These are phyloP conservation scores for Diplosoma virens DNA, from an alignment of 23 tunicate genomes.

Conservation along the genomic window DNA sequence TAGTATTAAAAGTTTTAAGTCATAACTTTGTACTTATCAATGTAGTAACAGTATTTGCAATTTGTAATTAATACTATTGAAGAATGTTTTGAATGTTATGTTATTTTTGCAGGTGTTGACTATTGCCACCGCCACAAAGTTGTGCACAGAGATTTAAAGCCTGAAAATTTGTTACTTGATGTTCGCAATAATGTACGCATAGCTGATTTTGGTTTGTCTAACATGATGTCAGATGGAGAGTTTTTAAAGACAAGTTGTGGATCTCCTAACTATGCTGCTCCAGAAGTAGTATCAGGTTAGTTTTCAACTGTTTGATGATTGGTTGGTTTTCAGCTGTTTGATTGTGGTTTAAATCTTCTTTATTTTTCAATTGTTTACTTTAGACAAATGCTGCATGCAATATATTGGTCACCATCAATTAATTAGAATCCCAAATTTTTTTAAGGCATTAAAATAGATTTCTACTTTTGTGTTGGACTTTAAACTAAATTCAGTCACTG, in stretches of 20 bases:
- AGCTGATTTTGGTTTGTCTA: slow-evolving; percentile 99
- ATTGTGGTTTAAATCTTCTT: background rate
- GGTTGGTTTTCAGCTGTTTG: background rate
- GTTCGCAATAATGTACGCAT: slow-evolving; percentile 87
- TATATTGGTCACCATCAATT: too few species aligned
- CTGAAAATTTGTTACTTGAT: slow-evolving; percentile 94
- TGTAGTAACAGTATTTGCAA: too few species aligned
- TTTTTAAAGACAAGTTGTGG: slow-evolving; percentile 99
- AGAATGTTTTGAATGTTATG: too few species aligned
- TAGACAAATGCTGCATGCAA: too few species aligned
- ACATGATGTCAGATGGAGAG: slow-evolving; percentile 99
- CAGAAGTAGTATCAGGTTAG: slow-evolving; percentile 97
- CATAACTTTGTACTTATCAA: too few species aligned
- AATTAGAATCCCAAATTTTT: too few species aligned
- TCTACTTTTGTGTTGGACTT: too few species aligned
- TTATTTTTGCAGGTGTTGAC: slow-evolving; percentile 78
- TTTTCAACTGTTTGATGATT: background rate
- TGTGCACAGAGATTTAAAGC: slow-evolving; percentile 97
- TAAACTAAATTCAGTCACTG: too few species aligned
- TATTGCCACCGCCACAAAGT: slow-evolving; percentile 98
- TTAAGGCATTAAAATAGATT: too few species aligned
- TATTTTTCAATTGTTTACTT: too few species aligned
- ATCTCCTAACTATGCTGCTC: slow-evolving; percentile 99
- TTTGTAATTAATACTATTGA: too few species aligned
- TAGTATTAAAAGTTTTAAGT: too few species aligned